phyloP scores from a whole-genome alignment of 2,113 vertebrate species.

The Phalacrocorax aristotelis region DNA sequence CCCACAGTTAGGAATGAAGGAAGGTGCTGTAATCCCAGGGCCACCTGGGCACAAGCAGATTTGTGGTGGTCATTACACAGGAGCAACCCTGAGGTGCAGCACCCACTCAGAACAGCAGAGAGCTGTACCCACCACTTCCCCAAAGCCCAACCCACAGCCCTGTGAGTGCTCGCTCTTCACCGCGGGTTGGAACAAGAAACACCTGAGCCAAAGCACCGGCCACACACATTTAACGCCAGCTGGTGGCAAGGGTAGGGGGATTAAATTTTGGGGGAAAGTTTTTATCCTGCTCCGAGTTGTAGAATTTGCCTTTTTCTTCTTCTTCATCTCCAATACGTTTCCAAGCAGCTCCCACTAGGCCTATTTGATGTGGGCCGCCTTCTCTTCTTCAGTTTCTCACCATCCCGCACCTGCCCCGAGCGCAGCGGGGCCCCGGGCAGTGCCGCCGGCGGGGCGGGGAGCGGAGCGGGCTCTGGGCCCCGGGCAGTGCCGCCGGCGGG shows the following conservation, averaged over 20 bases:
- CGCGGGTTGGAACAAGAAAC: not conserved
- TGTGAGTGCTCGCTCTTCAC: not conserved
- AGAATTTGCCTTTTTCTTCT: not conserved
- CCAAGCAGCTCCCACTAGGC: not conserved
- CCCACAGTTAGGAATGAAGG: rapidly evolving
- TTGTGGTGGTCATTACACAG: rapidly evolving
- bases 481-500: not conserved
- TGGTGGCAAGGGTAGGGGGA: rapidly evolving
- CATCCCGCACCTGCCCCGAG: not conserved
- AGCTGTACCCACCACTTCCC: rapidly evolving
- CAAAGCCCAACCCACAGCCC: not conserved
- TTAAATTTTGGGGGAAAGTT: not conserved
- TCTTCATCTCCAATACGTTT: not conserved
- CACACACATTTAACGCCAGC: not conserved
- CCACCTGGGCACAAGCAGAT: not conserved
- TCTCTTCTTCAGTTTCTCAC: not conserved
- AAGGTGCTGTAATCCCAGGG: not conserved
- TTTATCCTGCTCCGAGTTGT: not conserved
- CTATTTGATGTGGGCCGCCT: not conserved
- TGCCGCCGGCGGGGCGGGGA: no score
- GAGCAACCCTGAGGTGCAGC: not conserved
- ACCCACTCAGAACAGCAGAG: rapidly evolving
- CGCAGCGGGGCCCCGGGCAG: not conserved
- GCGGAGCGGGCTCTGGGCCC: no score
- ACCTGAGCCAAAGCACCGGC: not conserved